Evolutionary conservation across 2,113 vertebrate species (phyloP), one percentile per base, ranked within the genome.

Genomic region (Carassius carassius): DNA sequence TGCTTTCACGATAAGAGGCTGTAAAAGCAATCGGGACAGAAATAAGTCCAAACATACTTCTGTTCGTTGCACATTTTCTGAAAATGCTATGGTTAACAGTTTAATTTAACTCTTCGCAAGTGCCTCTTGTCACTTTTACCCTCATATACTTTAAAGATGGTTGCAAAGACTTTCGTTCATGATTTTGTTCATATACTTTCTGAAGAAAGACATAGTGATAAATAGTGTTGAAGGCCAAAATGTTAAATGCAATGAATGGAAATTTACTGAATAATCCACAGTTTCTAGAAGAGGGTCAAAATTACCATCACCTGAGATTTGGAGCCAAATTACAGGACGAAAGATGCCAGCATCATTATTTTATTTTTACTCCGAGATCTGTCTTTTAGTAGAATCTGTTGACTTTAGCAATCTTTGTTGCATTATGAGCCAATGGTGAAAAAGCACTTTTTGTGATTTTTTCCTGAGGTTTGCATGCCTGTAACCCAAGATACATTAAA

Each of bases 1-100:
- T 4, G 69, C 56, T 60, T 78, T 78, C 76, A 41, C 9, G 76
- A 78, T 78, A 72, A 41, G 16, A 70, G 65, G 25, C 73, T 70
- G 63, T 44, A 78, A 72, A 72, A 79, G 41, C 7, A 19, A 79
- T 80, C 76, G 21, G 65, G 69, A 72, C 51, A 79, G 54, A 78
- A 23, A 78, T n/a, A 41, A 41, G 17, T 29, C 47, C 13, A 10
- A 54, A 76, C 47, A 19, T 11, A 32, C 47, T 11, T 23, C 47
- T 25, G 25, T 44, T 62, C 72, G 67, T 32, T 65, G 44, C 21
- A 16, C 51, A 54, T 54, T 16, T 54, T 4, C 51, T 54, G 4
- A 17, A 51, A 54, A 51, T 51, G 49, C 49, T 51, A 14, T 16
- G 1, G 3, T 51, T 51, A 14, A 51, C 49, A 5, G 12, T 51